phyloP scores from a whole-genome alignment of 1,140 invertebrate genomes.

The Amyelois transitella region DNA sequence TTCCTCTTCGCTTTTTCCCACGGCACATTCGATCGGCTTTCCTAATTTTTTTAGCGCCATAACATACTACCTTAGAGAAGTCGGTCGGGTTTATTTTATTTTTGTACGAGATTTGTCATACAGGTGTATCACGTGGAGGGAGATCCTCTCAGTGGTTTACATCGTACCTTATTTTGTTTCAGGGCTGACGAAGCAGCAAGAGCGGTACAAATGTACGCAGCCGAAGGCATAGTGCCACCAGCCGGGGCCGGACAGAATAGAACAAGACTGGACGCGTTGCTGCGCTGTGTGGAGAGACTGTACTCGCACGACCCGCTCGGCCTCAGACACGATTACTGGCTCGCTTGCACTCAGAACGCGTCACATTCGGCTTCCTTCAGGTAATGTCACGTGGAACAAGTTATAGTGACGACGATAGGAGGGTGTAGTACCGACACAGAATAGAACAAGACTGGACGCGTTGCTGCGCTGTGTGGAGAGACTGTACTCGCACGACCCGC shows the following conservation, averaged over 20 bases:
- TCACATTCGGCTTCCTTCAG: slow-evolving; percentile 29
- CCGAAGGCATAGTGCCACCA: slow-evolving; percentile 89
- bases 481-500: slow-evolving; percentile 85
- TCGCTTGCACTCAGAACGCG: slow-evolving; percentile 76
- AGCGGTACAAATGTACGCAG: slow-evolving; percentile 85
- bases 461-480: slow-evolving; percentile 85
- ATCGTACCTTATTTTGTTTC: too few species aligned
- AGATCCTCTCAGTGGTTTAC: too few species aligned
- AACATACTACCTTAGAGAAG: too few species aligned
- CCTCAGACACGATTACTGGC: slow-evolving; percentile 90
- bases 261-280: slow-evolving; percentile 88
- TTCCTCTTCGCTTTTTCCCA: too few species aligned
- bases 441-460: slow-evolving; percentile 89
- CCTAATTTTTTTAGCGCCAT: too few species aligned
- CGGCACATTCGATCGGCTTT: too few species aligned
- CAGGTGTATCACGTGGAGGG: too few species aligned
- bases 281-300: slow-evolving; percentile 85
- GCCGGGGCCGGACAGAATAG: slow-evolving; percentile 81
- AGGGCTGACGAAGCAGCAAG: slow-evolving; percentile 92
- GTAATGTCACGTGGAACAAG: too few species aligned
- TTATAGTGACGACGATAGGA: too few species aligned
- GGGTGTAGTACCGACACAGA: too few species aligned
- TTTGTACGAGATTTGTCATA: too few species aligned
- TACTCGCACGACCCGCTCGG: slow-evolving; percentile 85
- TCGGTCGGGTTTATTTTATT: too few species aligned